Percentiles rank a stretch among this genome's conserved stretches.
phyloP scores from a whole-genome alignment of 2,797 vertebrate genomes.

The Orientallactaga sibirica region DNA sequence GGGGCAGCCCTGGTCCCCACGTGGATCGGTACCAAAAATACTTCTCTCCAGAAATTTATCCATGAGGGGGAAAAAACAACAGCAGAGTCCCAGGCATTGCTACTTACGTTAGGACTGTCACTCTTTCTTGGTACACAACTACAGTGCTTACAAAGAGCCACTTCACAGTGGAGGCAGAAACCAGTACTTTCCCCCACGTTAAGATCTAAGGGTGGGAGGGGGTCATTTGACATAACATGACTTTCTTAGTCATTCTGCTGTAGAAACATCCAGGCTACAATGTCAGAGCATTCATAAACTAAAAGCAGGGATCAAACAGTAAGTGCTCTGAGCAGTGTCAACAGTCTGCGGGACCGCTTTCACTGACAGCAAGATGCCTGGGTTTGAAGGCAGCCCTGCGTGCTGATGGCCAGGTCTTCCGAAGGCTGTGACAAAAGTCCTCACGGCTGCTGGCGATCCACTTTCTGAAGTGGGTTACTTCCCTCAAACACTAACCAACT shows the following conservation, averaged over 20 bases:
- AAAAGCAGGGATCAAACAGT: too few relatives aligned
- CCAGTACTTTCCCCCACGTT: background rate
- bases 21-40: too few relatives aligned
- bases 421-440: background rate
- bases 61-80: background rate
- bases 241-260: background rate
- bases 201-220: background rate
- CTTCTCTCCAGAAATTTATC: too few relatives aligned
- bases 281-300: background rate
- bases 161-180: background rate
- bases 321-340: background rate
- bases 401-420: background rate
- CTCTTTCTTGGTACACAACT: background rate
- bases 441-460: background rate
- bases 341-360: accelerated
- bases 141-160: background rate
- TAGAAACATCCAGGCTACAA: background rate
- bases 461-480: too few relatives aligned
- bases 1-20: too few relatives aligned
- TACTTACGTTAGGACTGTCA: background rate
- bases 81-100: background rate
- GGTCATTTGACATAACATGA: background rate
- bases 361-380: background rate
- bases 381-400: accelerated
- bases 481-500: background rate